Evolutionary conservation across 2,797 vertebrate species (phyloP).

Genomic region (Falco biarmicus): DNA sequence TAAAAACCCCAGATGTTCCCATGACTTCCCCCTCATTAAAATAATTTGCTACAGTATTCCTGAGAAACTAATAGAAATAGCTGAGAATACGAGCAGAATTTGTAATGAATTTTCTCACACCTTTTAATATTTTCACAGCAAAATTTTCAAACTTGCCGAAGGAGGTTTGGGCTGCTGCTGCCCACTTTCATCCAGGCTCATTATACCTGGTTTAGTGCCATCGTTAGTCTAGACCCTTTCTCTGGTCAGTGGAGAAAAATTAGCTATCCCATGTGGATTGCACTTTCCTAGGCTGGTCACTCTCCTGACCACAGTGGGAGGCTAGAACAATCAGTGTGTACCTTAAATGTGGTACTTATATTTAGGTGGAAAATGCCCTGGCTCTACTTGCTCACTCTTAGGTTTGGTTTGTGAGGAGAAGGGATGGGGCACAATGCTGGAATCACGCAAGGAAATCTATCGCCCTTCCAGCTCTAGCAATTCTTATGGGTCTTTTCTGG

Average conservation of each 20-base stretch:
- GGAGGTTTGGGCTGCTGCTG: background rate
- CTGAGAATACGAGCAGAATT: constrained; percentile 39
- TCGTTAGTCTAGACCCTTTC: background rate
- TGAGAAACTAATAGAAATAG: constrained; percentile 43
- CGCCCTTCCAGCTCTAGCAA: background rate
- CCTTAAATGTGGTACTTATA: background rate
- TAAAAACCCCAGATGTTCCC: constrained; percentile 55
- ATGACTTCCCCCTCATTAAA: constrained; percentile 48
- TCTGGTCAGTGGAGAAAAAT: background rate
- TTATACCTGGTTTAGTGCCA: background rate
- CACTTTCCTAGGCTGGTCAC: background rate
- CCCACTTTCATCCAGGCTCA: background rate
- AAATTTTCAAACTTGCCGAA: background rate
- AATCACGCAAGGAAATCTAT: background rate
- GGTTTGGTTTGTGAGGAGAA: background rate
- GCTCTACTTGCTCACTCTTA: background rate
- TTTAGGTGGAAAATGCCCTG: background rate
- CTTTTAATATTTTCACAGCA: background rate
- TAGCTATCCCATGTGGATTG: background rate
- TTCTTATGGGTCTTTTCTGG: background rate
- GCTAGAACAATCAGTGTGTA: background rate
- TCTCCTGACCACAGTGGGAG: background rate
- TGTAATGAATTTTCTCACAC: background rate
- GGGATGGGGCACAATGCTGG: background rate
- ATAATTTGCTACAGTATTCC: constrained; percentile 57